These are phyloP conservation scores for Stenoptilia bipunctidactyla DNA, from an alignment of 2,888 invertebrate genomes.

Conservation along the genomic window DNA sequence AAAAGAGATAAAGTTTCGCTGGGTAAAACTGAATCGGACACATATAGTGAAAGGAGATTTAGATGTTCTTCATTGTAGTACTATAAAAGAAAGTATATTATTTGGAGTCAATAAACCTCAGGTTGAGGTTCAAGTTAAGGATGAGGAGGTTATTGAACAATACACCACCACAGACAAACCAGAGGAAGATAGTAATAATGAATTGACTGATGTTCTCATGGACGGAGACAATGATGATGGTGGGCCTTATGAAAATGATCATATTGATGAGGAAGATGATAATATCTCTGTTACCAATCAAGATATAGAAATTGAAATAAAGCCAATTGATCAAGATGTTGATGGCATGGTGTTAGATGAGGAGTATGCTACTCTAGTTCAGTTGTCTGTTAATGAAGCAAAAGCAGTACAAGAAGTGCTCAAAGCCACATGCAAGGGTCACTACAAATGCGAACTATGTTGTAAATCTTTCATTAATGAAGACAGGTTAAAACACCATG, in stretches of 20 bases:
- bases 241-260: constrained; percentile 16
- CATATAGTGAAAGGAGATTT: constrained; percentile 21
- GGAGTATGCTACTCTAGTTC: constrained; percentile 47
- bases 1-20: constrained; percentile 36
- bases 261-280: constrained; percentile 16
- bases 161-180: constrained; percentile 6
- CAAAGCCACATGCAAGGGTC: constrained; percentile 35
- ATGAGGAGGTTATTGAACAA: not conserved
- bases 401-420: constrained; percentile 43
- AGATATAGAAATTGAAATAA: constrained; percentile 10
- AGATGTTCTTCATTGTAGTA: constrained; percentile 33
- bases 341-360: constrained; percentile 41
- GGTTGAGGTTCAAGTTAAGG: constrained; percentile 12
- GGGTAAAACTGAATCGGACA: constrained; percentile 31
- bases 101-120: constrained; percentile 19
- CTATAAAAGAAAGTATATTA: constrained; percentile 27
- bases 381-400: constrained; percentile 43
- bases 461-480: constrained; percentile 35
- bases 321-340: constrained; percentile 18
- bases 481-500: not conserved
- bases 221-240: constrained; percentile 8
- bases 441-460: constrained; percentile 35
- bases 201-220: constrained; percentile 9
- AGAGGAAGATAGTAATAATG: constrained; percentile 16
- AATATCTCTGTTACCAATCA: not conserved